These are phyloP conservation scores for Cephonodes hylas DNA, from an alignment of 2,888 invertebrate genomes.

Conservation along the genomic window DNA sequence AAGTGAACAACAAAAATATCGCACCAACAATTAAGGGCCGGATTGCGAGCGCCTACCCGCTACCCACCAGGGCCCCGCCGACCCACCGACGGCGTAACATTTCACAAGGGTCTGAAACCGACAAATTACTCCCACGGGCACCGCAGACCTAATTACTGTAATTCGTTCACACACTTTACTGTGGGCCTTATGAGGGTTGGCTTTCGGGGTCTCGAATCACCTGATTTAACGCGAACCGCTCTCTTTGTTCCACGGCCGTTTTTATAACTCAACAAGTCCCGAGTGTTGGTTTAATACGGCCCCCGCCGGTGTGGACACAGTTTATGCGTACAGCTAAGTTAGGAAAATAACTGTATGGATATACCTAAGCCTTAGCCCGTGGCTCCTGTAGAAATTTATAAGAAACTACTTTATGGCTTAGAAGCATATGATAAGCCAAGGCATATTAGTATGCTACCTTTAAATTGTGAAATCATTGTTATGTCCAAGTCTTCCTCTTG, in stretches of 20 bases:
- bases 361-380: too few species aligned
- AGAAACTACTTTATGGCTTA: too few species aligned
- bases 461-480: too few species aligned
- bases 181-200: constrained; percentile 33
- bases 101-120: constrained; percentile 52
- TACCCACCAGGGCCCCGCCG: background rate
- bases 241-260: background rate
- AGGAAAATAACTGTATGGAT: background rate
- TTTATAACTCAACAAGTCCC: constrained; percentile 5
- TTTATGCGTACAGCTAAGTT: background rate
- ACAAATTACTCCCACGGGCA: constrained; percentile 64
- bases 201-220: constrained; percentile 13
- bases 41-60: background rate
- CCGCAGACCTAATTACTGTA: constrained; percentile 65
- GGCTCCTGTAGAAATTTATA: too few species aligned
- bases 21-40: background rate
- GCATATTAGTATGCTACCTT: too few species aligned
- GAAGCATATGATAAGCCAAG: too few species aligned
- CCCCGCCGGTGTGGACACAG: background rate
- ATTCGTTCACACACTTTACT: constrained; percentile 63
- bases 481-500: too few species aligned
- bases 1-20: background rate
- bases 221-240: constrained; percentile 14
- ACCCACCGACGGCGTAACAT: constrained; percentile 46
- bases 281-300: background rate